Evolutionary conservation across 2,797 vertebrate species (phyloP), one percentile per base, ranked within the genome.

Genomic region (Onychomys torridus): DNA sequence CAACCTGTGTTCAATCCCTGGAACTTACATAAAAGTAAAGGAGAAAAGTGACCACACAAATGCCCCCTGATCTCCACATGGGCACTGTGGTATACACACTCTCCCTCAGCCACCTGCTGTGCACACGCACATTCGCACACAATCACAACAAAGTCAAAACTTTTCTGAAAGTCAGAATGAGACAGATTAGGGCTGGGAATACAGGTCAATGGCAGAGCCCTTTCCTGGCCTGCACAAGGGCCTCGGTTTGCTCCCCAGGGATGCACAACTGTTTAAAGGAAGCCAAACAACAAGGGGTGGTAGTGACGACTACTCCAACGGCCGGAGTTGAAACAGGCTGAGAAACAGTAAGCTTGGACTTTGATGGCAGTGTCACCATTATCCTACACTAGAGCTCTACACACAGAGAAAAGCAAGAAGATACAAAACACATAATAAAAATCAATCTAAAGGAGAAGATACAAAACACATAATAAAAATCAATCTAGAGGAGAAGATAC

Each of bases 381-480:
- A 90, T 16, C 14, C 43, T 87, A 55, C 90, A 52, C 49, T 46
- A 73, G 40, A 61, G 0, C 76, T 93, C 78, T 94, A 95, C 23
- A 90, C 4, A 81, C 3, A 13, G 94, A 49, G n/a, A 49, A 94
- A 95, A 83, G 14, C 21, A 95, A 88, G 93, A 93, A 12, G 13
- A 89, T 14, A 34, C 1, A 91, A 71, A 4, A 71, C 23, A 46
- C 84, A 92, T n/a, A n/a, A n/a, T n/a, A n/a, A n/a, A n/a, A n/a
- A n/a, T n/a, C n/a, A n/a, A n/a, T n/a, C n/a, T n/a, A n/a, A n/a
- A n/a, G n/a, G n/a, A 88, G 93, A 93, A 12, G 13, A 89, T 14
- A 34, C 1, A 91, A 71, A 4, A 71, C 23, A 46, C 84, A 92
- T n/a, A n/a, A n/a, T n/a, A n/a, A n/a, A n/a, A n/a, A n/a, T n/a